Conservation (phyloP, 2,797 vertebrate genomes). For the Lophotriccus pileatus region DNA sequence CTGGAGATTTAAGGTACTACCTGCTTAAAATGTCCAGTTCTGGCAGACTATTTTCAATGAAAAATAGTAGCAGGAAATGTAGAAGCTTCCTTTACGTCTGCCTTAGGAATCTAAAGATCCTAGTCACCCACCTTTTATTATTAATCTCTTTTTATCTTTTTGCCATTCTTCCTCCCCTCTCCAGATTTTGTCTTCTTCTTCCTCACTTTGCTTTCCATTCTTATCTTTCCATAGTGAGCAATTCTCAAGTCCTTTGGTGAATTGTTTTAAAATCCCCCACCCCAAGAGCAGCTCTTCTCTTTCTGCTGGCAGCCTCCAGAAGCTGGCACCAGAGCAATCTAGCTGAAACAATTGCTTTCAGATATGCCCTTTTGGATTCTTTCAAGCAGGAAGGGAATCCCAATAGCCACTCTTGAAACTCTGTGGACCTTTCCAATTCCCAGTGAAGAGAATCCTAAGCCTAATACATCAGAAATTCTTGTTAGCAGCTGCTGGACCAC, state of each 20-base stretch:
- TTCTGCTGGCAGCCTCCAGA: not conserved
- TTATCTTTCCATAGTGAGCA: not conserved
- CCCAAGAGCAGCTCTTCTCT: not conserved
- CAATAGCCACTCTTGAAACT: not conserved
- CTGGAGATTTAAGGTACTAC: not conserved
- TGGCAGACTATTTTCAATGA: not conserved
- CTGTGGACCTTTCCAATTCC: slow-evolving; percentile 8
- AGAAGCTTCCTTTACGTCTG: not conserved
- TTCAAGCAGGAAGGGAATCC: not conserved
- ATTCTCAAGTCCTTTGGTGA: not conserved
- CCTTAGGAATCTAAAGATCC: not conserved
- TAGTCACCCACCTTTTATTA: not conserved
- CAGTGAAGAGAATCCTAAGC: not conserved
- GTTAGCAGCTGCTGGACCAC: slow-evolving; percentile 50
- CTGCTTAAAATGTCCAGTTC: not conserved
- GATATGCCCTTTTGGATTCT: not conserved
- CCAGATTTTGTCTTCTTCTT: not conserved
- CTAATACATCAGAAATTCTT: slow-evolving; percentile 29
- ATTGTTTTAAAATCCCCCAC: not conserved
- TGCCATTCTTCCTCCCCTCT: not conserved
- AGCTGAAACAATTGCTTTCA: slow-evolving; percentile 7
- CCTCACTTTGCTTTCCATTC: not conserved
- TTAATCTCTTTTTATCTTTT: not conserved
- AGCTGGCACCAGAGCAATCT: not conserved
- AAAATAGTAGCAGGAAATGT: not conserved